Conservation (phyloP, 2,797 vertebrate species). For the Clarias platycephalus region DNA sequence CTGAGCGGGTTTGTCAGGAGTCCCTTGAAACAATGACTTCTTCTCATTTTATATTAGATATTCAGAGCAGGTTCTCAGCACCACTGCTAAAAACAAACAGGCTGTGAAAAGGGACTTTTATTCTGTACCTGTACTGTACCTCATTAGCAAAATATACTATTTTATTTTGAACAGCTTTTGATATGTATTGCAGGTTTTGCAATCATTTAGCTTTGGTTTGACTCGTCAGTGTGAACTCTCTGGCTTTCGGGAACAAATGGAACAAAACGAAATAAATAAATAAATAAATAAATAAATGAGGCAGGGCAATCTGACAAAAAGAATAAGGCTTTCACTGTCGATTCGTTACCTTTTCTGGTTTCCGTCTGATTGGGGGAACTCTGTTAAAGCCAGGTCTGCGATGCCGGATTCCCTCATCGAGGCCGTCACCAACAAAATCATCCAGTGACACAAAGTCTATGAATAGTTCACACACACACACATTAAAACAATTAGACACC, state of each 20-base stretch:
- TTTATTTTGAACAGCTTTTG: background rate
- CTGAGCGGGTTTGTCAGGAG: background rate
- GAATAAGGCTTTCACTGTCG: background rate
- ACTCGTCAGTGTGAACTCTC: background rate
- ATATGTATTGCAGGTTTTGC: too few relatives aligned
- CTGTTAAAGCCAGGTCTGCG: conserved; percentile 73
- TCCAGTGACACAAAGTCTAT: conserved; percentile 79
- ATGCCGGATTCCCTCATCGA: conserved; percentile 75
- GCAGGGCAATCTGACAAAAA: background rate
- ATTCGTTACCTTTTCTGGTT: conserved; percentile 74
- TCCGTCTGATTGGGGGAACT: conserved; percentile 68
- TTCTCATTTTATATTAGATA: background rate
- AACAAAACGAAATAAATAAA: too few relatives aligned
- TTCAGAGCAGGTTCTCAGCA: background rate
- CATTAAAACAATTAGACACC: background rate
- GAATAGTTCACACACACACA: background rate
- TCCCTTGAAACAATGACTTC: background rate
- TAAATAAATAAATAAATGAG: background rate
- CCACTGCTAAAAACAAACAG: background rate
- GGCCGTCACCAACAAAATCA: conserved; percentile 74
- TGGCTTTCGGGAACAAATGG: background rate
- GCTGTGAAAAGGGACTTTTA: background rate
- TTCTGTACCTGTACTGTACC: background rate
- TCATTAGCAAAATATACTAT: background rate
- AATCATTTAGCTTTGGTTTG: background rate